phyloP scores from a whole-genome alignment of 2,113 vertebrate genomes.

The Rhegmatorhina hoffmannsi region DNA sequence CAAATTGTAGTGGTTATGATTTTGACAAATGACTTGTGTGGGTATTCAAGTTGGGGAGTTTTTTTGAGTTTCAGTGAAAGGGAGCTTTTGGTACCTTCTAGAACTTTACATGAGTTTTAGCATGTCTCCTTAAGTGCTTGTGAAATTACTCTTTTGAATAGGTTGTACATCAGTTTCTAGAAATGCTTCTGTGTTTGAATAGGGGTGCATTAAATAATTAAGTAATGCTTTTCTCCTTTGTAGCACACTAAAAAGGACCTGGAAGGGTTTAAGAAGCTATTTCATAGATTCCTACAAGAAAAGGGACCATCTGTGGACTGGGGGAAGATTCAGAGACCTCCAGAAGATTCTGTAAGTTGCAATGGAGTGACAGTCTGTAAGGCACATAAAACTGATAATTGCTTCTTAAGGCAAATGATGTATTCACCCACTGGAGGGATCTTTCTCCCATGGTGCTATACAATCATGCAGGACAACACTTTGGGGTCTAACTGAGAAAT shows the following conservation, averaged over 20 bases:
- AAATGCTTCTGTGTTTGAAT: neutral
- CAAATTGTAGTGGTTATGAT: neutral
- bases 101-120: neutral
- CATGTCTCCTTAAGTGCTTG: neutral
- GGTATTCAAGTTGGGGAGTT: neutral
- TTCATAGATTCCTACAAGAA: conserved; percentile 95
- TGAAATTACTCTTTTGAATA: neutral
- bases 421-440: neutral
- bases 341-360: conserved; percentile 91
- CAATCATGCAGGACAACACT: neutral
- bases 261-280: conserved; percentile 94
- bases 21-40: neutral
- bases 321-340: conserved; percentile 95
- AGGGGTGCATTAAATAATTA: neutral
- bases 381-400: neutral
- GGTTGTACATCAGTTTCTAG: neutral
- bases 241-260: conserved; percentile 93
- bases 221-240: conserved; percentile 39
- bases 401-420: neutral
- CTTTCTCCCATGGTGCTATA: neutral
- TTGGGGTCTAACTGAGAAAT: neutral
- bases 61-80: neutral
- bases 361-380: neutral
- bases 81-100: neutral
- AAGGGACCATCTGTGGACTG: conserved; percentile 95